A percentile compares a stretch with the other conserved stretches of the same genome.
These are phyloP conservation scores for Quiscalus mexicanus DNA, from an alignment of 2,113 vertebrate genomes.

Conservation along the genomic window DNA sequence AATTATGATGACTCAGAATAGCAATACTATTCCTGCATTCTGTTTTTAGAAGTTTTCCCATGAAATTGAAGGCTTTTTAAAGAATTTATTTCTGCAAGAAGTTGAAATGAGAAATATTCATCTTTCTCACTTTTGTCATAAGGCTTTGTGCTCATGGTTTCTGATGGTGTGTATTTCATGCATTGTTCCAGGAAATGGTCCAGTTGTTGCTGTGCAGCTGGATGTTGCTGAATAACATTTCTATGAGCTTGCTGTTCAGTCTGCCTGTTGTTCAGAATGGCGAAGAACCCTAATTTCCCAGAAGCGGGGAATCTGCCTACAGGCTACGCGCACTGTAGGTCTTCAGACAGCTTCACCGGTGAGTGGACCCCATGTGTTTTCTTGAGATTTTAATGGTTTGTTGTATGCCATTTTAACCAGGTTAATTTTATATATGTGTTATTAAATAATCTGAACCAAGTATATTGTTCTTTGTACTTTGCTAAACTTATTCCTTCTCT, in stretches of 20 bases:
- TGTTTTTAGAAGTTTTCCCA: rapidly evolving
- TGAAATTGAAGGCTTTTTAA: background rate
- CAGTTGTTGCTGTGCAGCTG: conserved; percentile 20
- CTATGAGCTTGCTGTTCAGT: conserved; percentile 6
- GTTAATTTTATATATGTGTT: background rate
- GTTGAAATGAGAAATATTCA: background rate
- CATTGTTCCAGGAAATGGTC: conserved; percentile 51
- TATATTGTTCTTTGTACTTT: background rate
- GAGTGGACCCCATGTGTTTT: background rate
- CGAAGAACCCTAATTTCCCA: conserved; percentile 64
- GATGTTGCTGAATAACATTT: background rate
- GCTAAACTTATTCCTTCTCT: background rate
- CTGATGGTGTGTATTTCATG: background rate
- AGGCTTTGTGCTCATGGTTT: background rate
- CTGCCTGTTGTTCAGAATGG: conserved; percentile 38
- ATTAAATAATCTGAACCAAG: background rate
- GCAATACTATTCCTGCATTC: background rate
- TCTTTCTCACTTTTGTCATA: rapidly evolving
- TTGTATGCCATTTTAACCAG: background rate
- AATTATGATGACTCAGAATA: background rate
- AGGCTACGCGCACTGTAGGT: background rate
- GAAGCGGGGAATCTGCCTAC: conserved; percentile 23
- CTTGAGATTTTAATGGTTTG: background rate
- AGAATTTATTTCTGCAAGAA: background rate
- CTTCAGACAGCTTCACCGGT: conserved; percentile 51